Conservation (phyloP, 2,797 vertebrate genomes). For the Dipus sagitta region DNA sequence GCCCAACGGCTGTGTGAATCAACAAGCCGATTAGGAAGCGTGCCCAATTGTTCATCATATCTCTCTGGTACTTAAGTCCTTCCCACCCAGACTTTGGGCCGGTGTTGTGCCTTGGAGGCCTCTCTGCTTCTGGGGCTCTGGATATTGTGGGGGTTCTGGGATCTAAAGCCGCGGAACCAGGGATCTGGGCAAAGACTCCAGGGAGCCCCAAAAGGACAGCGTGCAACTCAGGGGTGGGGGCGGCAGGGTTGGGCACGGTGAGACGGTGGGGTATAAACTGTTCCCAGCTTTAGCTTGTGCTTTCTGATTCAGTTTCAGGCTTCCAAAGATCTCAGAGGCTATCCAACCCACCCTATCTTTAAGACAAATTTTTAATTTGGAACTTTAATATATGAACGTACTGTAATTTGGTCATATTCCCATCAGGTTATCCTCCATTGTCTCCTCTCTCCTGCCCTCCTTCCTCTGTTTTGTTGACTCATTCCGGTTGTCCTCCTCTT, state of each 20-base stretch:
- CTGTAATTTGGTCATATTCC: no score
- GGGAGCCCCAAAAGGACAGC: not conserved
- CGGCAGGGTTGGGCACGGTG: not conserved
- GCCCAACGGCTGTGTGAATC: not conserved
- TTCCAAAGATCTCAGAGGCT: not conserved
- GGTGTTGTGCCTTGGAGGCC: no score
- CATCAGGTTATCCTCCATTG: no score
- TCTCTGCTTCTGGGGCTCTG: not conserved
- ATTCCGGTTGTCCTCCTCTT: no score
- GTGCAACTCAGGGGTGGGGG: rapidly evolving
- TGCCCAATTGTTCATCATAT: not conserved
- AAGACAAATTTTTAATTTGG: no score
- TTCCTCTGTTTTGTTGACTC: no score
- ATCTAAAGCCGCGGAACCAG: not conserved
- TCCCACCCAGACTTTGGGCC: rapidly evolving
- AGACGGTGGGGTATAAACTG: not conserved
- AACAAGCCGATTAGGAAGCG: not conserved
- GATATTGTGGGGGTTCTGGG: not conserved
- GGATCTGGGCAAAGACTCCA: not conserved
- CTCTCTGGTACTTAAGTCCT: not conserved
- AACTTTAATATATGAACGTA: no score
- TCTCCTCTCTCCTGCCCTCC: no score
- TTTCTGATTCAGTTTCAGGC: not conserved
- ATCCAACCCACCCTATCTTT: not conserved
- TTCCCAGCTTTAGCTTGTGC: rapidly evolving